Evolutionary conservation across 2,113 vertebrate species (phyloP), one percentile per base, ranked within the genome.

Genomic region (Psilopogon haemacephalus): DNA sequence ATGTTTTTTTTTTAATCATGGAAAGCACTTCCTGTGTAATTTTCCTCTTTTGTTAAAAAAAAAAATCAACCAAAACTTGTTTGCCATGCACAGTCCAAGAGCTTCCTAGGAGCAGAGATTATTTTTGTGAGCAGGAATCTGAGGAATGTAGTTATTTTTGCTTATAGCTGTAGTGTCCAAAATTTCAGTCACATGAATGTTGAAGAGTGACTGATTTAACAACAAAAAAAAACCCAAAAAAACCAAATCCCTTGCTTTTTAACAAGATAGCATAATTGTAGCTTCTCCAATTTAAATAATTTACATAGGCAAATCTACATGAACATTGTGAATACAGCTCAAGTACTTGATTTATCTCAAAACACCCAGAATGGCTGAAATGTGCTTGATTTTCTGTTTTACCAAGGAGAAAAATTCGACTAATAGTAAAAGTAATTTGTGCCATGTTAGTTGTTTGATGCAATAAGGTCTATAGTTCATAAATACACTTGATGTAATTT

Each of bases 61-160:
- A 95, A 97, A 95, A 19, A 46, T 6, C 19, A 48, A 48, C 24
- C 86, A 77, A 68, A 17, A 80, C 77, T 94, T 77, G 56, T 86
- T 81, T 77, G 81, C 95, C 84, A 96, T 84, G 81, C 72, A 94
- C 84, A 95, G 54, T 84, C 84, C 95, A 93, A 89, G 91, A 96
- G 63, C 65, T 85, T 93, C 63, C 72, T 90, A 95, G 78, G 69
- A 95, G 78, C 64, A 93, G 50, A 79, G 65, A 72, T 93, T 20
- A 93, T 59, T 96, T 92, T 89, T 95, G 75, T 50, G 32, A 97
- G 90, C 82, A 89, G 91, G 95, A 97, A 97, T 98, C 96, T 85
- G 82, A 94, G 83, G 96, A 97, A 97, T 95, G 77, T 88, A 44
- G 74, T 97, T 71, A 71, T 85, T 96, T 92, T 88, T 95, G 54